Evolutionary conservation across 2,888 invertebrate genomes (phyloP).

Genomic region (Drosophila sordidula): DNA sequence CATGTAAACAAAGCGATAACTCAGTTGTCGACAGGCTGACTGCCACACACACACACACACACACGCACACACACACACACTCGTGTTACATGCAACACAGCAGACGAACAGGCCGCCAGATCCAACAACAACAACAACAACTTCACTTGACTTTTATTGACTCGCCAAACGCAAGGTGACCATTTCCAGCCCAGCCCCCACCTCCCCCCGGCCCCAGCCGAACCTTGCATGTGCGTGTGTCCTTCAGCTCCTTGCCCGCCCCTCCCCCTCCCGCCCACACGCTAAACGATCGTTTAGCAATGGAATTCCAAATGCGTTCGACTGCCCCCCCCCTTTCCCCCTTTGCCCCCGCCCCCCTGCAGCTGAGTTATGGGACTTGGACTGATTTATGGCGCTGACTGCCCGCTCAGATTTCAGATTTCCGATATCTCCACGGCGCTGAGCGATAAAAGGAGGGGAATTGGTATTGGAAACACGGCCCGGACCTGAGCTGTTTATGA

Average conservation of each 20-base stretch:
- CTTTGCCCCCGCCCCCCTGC: slow-evolving; percentile 8
- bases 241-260: slow-evolving; percentile 20
- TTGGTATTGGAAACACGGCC: slow-evolving; percentile 1
- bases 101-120: slow-evolving; percentile 1
- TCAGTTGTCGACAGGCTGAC: slow-evolving; percentile 57
- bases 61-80: slow-evolving; percentile 10
- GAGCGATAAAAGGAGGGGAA: slow-evolving; percentile 10
- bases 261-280: slow-evolving; percentile 10
- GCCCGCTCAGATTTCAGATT: slow-evolving; percentile 48
- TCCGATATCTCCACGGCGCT: slow-evolving; percentile 4
- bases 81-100: not conserved
- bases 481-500: slow-evolving; percentile 9
- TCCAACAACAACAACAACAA: slow-evolving; percentile 18
- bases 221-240: slow-evolving; percentile 53
- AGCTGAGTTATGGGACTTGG: slow-evolving; percentile 63
- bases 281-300: slow-evolving; percentile 72
- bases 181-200: not conserved
- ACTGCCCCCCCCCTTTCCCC: not conserved
- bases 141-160: slow-evolving; percentile 33
- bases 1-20: slow-evolving; percentile 77
- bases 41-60: slow-evolving; percentile 27
- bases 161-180: slow-evolving; percentile 36
- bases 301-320: slow-evolving; percentile 34
- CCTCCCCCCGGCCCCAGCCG: slow-evolving; percentile 25
- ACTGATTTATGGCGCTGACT: slow-evolving; percentile 68